phyloP scores from a whole-genome alignment of 2,797 vertebrate genomes.

The Glyptemys insculpta region DNA sequence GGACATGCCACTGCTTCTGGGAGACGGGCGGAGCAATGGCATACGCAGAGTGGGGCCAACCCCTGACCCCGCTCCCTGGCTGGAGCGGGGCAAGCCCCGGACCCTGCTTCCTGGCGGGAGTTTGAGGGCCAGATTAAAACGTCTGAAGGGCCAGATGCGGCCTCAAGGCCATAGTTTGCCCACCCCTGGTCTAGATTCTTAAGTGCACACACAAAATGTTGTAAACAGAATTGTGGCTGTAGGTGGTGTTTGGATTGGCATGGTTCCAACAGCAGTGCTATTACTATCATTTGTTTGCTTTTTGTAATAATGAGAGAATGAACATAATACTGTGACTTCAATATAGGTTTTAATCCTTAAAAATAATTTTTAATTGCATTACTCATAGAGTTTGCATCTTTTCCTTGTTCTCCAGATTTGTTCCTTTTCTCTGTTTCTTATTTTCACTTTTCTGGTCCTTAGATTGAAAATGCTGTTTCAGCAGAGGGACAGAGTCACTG shows the following conservation, averaged over 20 bases:
- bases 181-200: accelerated
- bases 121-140: too few relatives aligned
- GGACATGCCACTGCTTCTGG: too few relatives aligned
- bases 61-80: too few relatives aligned
- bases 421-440: accelerated
- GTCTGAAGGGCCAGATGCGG: too few relatives aligned
- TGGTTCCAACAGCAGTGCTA: accelerated
- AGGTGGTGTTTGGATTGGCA: neutral
- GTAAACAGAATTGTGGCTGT: neutral
- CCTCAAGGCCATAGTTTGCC: too few relatives aligned
- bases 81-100: too few relatives aligned
- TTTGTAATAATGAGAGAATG: neutral
- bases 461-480: neutral
- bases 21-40: too few relatives aligned
- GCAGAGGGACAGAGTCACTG: neutral
- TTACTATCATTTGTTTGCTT: neutral
- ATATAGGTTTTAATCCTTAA: neutral
- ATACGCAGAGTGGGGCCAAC: too few relatives aligned
- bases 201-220: neutral
- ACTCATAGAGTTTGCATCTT: neutral
- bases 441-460: neutral
- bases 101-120: too few relatives aligned
- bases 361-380: neutral
- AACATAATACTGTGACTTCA: neutral
- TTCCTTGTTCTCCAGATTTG: neutral